Evolutionary conservation across 1,140 invertebrate species (phyloP).

Genomic region (Trialeurodes vaporariorum): DNA sequence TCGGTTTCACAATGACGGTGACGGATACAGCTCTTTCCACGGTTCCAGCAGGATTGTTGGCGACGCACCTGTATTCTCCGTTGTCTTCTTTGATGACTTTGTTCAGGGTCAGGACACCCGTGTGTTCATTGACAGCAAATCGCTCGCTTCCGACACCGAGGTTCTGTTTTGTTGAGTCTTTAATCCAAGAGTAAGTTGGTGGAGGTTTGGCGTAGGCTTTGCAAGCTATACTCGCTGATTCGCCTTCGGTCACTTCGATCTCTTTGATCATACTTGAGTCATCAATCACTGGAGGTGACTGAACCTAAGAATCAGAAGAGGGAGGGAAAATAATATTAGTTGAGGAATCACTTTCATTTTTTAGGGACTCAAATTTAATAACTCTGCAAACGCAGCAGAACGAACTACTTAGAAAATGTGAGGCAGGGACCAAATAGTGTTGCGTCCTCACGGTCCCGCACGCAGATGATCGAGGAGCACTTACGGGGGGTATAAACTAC

Average conservation of each 20-base stretch:
- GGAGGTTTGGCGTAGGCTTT: conserved; percentile 68
- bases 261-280: conserved; percentile 37
- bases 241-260: conserved; percentile 62
- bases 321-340: background rate
- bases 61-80: conserved; percentile 69
- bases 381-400: too few relatives aligned
- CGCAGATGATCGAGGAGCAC: too few relatives aligned
- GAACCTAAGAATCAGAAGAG: conserved; percentile 47
- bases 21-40: conserved; percentile 49
- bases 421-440: too few relatives aligned
- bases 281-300: conserved; percentile 58
- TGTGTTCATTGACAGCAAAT: conserved; percentile 58
- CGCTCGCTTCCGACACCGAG: conserved; percentile 49
- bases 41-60: conserved; percentile 64
- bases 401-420: too few relatives aligned
- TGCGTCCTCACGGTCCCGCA: too few relatives aligned
- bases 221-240: conserved; percentile 58
- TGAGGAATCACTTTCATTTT: background rate
- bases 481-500: too few relatives aligned
- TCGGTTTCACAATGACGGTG: conserved; percentile 56
- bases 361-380: too few relatives aligned
- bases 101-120: conserved; percentile 55
- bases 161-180: conserved; percentile 37
- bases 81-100: conserved; percentile 64
- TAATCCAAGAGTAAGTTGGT: conserved; percentile 70